Conservation (phyloP, 2,797 vertebrate species). For the Takifugu ocellatus region DNA sequence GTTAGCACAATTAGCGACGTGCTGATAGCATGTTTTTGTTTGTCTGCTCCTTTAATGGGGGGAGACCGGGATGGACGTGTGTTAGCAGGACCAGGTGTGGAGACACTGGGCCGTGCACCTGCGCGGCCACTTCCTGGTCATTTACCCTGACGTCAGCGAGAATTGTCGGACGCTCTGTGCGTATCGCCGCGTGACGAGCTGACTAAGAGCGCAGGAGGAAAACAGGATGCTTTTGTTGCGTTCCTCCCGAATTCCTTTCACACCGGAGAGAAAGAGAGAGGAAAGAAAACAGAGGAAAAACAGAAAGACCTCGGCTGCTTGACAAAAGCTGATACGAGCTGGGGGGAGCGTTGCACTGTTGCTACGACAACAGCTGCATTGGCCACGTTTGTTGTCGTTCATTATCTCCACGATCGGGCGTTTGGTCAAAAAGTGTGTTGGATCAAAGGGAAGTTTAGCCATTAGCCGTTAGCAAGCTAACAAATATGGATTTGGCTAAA, state of each 20-base stretch:
- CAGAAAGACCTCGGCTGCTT: slow-evolving; percentile 47
- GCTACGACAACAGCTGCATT: slow-evolving; percentile 55
- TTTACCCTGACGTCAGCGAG: slow-evolving; percentile 41
- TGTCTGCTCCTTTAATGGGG: neutral
- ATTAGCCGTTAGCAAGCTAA: too few species aligned
- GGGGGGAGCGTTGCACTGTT: slow-evolving; percentile 50
- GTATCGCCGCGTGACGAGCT: slow-evolving; percentile 46
- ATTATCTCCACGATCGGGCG: neutral
- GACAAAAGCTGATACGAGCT: slow-evolving; percentile 57
- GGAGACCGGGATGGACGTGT: neutral
- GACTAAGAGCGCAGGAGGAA: slow-evolving; percentile 65
- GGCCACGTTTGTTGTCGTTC: slow-evolving; percentile 27
- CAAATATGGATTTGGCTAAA: neutral
- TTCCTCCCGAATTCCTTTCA: slow-evolving; percentile 70
- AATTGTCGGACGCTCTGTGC: slow-evolving; percentile 17
- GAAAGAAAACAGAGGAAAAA: slow-evolving; percentile 64
- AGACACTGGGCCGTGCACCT: slow-evolving; percentile 21
- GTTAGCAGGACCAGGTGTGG: neutral
- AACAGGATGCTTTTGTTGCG: slow-evolving; percentile 77
- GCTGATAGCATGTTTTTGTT: neutral
- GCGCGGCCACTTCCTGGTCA: slow-evolving; percentile 14
- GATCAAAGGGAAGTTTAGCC: neutral
- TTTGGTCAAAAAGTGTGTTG: neutral
- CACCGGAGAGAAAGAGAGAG: slow-evolving; percentile 35
- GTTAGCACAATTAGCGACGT: neutral